Evolutionary conservation across 2,888 invertebrate species (phyloP).

Genomic region (Anorthoa munda): DNA sequence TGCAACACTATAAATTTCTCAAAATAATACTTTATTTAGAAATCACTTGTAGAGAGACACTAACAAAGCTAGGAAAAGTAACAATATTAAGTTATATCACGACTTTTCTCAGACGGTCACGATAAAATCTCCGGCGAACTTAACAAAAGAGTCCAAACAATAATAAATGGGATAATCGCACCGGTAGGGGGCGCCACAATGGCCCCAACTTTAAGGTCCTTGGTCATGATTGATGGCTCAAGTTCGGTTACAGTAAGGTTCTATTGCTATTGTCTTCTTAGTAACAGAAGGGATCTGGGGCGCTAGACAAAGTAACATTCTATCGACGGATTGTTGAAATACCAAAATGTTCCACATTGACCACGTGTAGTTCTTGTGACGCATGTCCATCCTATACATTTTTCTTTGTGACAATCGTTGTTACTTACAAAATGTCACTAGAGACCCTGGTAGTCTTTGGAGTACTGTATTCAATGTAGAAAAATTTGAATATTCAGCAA

Average conservation of each 20-base stretch:
- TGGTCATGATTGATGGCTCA: conserved; percentile 71
- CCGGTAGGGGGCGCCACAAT: conserved; percentile 66
- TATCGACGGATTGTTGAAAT: too few relatives aligned
- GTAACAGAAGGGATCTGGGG: conserved; percentile 6
- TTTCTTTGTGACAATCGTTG: too few relatives aligned
- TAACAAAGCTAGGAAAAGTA: background rate
- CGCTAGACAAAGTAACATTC: background rate
- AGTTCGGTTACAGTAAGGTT: conserved; percentile 57
- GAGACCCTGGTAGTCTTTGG: background rate
- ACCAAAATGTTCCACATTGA: background rate
- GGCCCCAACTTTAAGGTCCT: conserved; percentile 68
- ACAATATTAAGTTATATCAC: background rate
- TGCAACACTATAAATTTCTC: too few relatives aligned
- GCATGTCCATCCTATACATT: too few relatives aligned
- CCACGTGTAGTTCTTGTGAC: too few relatives aligned
- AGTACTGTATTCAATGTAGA: background rate
- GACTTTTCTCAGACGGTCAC: conserved; percentile 44
- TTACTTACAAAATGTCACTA: too few relatives aligned
- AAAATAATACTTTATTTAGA: too few relatives aligned
- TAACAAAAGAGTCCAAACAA: conserved; percentile 71
- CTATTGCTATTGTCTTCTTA: conserved; percentile 28
- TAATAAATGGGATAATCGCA: conserved; percentile 70
- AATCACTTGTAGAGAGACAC: too few relatives aligned
- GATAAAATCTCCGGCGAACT: conserved; percentile 63
- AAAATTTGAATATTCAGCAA: background rate